Evolutionary conservation across 2,113 vertebrate species (phyloP).

Genomic region (Chiloscyllium plagiosum): DNA sequence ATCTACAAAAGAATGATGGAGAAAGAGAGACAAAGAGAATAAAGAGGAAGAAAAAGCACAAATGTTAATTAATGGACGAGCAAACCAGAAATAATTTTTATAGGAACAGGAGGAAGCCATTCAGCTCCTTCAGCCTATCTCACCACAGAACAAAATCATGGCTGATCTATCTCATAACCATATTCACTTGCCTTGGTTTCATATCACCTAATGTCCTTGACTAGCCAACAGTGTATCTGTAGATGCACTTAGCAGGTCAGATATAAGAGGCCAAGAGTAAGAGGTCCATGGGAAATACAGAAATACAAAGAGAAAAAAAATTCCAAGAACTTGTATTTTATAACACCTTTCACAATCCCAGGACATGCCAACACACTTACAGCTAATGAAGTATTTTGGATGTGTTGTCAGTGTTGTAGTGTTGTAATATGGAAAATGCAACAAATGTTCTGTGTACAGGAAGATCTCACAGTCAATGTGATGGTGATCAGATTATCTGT

Average conservation of each 20-base stretch:
- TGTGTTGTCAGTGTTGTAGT: too few species aligned
- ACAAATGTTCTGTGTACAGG: too few species aligned
- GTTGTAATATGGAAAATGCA: too few species aligned
- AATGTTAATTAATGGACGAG: background rate
- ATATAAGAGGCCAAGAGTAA: background rate
- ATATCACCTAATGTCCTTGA: background rate
- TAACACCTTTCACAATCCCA: background rate
- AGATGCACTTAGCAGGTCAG: background rate
- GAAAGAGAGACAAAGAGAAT: background rate
- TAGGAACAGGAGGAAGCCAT: background rate
- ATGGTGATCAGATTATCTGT: background rate
- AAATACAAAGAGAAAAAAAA: background rate
- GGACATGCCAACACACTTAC: background rate
- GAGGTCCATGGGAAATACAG: background rate
- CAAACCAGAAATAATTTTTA: background rate
- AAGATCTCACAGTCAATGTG: background rate
- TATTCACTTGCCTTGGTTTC: background rate
- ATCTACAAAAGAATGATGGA: slow-evolving; percentile 56
- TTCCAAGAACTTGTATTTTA: too few species aligned
- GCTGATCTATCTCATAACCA: background rate
- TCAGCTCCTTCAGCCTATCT: background rate
- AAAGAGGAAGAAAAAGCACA: background rate
- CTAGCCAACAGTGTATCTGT: background rate
- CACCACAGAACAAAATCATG: background rate
- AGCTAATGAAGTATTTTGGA: background rate